These are phyloP conservation scores for Lysandra coridon DNA, from an alignment of 2,888 invertebrate genomes.

Conservation along the genomic window DNA sequence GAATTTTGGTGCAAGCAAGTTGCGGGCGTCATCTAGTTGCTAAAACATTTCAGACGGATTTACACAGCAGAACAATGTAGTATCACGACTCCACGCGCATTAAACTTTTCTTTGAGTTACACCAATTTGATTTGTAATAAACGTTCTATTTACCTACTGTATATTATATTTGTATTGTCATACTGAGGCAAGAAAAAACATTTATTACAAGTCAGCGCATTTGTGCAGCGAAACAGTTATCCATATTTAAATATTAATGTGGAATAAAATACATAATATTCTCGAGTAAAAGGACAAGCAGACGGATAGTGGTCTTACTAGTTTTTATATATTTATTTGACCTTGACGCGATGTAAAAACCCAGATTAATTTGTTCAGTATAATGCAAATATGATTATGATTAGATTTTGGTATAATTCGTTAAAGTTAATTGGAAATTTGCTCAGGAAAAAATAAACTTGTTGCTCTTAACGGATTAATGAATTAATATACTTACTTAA, in stretches of 20 bases:
- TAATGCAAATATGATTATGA: not conserved
- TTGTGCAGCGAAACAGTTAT: not conserved
- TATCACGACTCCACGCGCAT: too few relatives aligned
- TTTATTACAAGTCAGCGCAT: not conserved
- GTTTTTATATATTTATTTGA: conserved; percentile 12
- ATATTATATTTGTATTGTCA: not conserved
- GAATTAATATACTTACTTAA: too few relatives aligned
- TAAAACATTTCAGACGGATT: too few relatives aligned
- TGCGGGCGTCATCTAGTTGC: too few relatives aligned
- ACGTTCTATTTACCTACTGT: too few relatives aligned
- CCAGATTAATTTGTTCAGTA: not conserved
- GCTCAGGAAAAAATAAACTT: too few relatives aligned
- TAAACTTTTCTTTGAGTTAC: too few relatives aligned
- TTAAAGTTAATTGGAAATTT: not conserved
- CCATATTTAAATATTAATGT: not conserved
- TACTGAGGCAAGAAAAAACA: not conserved
- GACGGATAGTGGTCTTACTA: not conserved
- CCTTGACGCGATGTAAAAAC: not conserved
- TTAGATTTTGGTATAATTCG: not conserved
- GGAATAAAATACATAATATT: not conserved
- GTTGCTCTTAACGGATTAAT: too few relatives aligned
- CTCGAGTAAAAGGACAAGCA: not conserved
- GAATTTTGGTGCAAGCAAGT: too few relatives aligned
- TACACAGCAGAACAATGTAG: too few relatives aligned
- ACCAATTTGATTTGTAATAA: too few relatives aligned